These are phyloP conservation scores for Pogonocherus hispidulus DNA, from an alignment of 2,888 invertebrate genomes.

Conservation along the genomic window DNA sequence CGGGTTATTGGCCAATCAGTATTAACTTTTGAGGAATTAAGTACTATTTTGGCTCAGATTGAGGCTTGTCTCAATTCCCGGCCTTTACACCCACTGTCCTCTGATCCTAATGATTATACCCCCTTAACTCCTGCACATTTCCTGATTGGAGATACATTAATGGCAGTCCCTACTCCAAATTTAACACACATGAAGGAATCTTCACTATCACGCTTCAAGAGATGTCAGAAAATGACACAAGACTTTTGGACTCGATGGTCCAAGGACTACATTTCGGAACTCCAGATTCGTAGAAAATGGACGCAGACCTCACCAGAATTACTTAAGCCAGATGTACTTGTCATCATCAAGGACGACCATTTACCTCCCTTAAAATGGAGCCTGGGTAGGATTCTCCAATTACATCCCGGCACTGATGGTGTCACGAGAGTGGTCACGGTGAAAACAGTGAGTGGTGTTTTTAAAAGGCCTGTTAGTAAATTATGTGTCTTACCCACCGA, in stretches of 20 bases:
- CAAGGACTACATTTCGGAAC: conserved; percentile 30
- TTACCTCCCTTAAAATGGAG: conserved; percentile 18
- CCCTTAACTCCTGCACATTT: conserved; percentile 40
- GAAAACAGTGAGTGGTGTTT: conserved; percentile 9
- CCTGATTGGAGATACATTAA: conserved; percentile 53
- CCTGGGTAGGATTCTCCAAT: background rate
- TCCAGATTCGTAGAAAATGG: conserved; percentile 35
- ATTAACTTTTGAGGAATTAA: conserved; percentile 5
- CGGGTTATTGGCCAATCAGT: background rate
- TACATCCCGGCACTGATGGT: conserved; percentile 29
- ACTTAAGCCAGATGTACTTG: conserved; percentile 22
- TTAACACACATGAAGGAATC: background rate
- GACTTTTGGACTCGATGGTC: conserved; percentile 36
- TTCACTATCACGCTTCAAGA: conserved; percentile 25
- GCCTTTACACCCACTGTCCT: background rate
- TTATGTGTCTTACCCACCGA: conserved; percentile 18
- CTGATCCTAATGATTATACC: conserved; percentile 32
- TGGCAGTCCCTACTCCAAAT: conserved; percentile 30
- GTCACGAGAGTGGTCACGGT: conserved; percentile 21
- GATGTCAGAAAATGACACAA: conserved; percentile 20
- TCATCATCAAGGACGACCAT: conserved; percentile 26
- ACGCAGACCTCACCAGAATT: background rate
- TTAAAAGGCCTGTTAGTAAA: conserved; percentile 21
- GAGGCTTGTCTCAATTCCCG: background rate
- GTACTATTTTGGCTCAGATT: background rate